phyloP scores from a whole-genome alignment of 2,888 invertebrate species.

The Eupeodes latifasciatus region DNA sequence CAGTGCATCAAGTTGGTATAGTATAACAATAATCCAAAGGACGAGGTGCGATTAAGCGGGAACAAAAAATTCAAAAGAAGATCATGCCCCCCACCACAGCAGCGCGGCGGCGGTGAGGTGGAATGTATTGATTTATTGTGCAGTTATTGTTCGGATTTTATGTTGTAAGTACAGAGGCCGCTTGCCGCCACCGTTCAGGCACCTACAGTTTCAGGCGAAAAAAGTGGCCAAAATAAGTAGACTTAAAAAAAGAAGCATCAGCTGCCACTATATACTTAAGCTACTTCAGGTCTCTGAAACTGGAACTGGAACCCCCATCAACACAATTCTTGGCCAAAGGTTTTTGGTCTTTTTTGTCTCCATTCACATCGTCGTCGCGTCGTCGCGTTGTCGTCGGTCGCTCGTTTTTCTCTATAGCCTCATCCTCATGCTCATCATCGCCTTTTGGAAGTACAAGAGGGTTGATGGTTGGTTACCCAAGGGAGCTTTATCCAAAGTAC shows the following conservation, averaged over 20 bases:
- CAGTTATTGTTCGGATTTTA: conserved; percentile 72
- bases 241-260: conserved; percentile 28
- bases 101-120: conserved; percentile 1
- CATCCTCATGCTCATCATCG: conserved; percentile 24
- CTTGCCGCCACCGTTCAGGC: conserved; percentile 44
- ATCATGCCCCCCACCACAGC: conserved; percentile 55
- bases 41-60: conserved; percentile 50
- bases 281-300: not conserved
- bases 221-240: conserved; percentile 64
- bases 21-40: not conserved
- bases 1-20: not conserved
- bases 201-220: conserved; percentile 32
- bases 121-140: conserved; percentile 74
- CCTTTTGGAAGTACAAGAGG: conserved; percentile 8
- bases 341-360: conserved; percentile 47
- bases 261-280: conserved; percentile 1
- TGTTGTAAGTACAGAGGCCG: conserved; percentile 62
- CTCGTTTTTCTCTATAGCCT: conserved; percentile 19
- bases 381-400: not conserved
- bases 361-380: conserved; percentile 35
- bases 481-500: conserved; percentile 22
- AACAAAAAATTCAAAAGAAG: conserved; percentile 66
- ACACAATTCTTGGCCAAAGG: conserved; percentile 73
- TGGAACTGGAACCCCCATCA: conserved; percentile 70
- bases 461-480: conserved; percentile 49